phyloP scores from a whole-genome alignment of 1,140 invertebrate species.

The Psix sp. region DNA sequence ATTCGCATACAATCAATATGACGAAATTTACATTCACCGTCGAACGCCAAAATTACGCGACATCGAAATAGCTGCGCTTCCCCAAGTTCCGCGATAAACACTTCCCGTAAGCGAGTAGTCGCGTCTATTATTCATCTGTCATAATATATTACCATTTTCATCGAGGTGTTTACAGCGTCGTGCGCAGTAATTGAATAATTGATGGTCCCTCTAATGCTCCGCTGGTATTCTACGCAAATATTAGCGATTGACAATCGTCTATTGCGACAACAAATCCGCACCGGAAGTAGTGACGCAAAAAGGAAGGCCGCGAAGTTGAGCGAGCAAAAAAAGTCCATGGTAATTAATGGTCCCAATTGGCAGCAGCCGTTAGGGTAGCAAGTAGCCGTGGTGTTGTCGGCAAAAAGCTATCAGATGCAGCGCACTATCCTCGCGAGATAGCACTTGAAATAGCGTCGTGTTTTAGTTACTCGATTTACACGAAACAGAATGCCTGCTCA shows the following conservation, averaged over 20 bases:
- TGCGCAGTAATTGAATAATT: slow-evolving; percentile 25
- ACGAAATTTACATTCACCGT: no score
- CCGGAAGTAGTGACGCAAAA: no score
- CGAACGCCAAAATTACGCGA: neutral
- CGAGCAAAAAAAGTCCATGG: slow-evolving; percentile 1
- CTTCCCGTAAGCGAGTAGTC: slow-evolving; percentile 2
- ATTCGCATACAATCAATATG: no score
- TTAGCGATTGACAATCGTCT: no score
- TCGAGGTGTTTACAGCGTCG: slow-evolving; percentile 16
- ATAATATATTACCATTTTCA: slow-evolving; percentile 27
- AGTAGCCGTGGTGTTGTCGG: slow-evolving; percentile 20
- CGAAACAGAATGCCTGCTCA: slow-evolving; percentile 8
- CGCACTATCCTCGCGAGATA: slow-evolving; percentile 25
- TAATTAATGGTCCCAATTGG: slow-evolving; percentile 35
- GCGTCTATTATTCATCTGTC: slow-evolving; percentile 18
- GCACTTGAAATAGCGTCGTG: slow-evolving; percentile 27
- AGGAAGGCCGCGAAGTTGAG: neutral
- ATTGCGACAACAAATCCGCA: no score
- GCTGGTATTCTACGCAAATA: no score
- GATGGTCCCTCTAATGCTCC: no score
- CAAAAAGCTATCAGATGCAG: slow-evolving; percentile 44
- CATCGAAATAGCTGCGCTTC: neutral
- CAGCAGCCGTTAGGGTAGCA: slow-evolving; percentile 13
- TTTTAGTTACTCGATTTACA: slow-evolving; percentile 37
- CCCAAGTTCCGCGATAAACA: slow-evolving; percentile 11